phyloP scores from a whole-genome alignment of 2,797 vertebrate genomes.

The Ceryle rudis region DNA sequence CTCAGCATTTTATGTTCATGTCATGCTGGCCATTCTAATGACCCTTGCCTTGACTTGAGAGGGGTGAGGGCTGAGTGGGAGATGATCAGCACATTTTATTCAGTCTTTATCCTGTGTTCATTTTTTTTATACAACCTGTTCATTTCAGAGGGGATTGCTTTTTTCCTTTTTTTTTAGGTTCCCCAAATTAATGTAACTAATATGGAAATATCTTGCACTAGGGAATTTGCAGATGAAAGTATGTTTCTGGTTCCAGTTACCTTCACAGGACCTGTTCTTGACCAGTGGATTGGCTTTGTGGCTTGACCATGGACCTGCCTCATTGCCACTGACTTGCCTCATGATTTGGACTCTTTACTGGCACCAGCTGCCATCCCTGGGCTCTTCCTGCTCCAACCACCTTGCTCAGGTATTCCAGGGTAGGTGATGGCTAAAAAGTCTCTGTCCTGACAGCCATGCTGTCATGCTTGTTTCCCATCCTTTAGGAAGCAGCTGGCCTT shows the following conservation, averaged over 20 bases:
- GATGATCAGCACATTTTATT: neutral
- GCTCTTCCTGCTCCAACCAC: neutral
- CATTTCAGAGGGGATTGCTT: neutral
- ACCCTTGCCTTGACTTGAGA: neutral
- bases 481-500: neutral
- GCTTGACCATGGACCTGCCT: neutral
- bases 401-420: neutral
- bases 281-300: neutral
- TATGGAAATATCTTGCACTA: neutral
- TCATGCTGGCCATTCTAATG: neutral
- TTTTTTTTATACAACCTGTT: neutral
- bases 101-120: neutral
- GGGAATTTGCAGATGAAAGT: neutral
- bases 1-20: neutral
- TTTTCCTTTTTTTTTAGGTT: neutral
- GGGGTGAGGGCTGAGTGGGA: neutral
- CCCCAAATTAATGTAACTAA: neutral
- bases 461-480: neutral
- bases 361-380: fast-evolving
- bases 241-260: neutral
- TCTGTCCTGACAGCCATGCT: neutral
- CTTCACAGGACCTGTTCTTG: neutral
- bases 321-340: neutral
- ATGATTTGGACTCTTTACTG: neutral
- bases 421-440: neutral